Evolutionary conservation across 2,113 vertebrate species (phyloP), one percentile per base, ranked within the genome.

Genomic region (Coturnix japonica): DNA sequence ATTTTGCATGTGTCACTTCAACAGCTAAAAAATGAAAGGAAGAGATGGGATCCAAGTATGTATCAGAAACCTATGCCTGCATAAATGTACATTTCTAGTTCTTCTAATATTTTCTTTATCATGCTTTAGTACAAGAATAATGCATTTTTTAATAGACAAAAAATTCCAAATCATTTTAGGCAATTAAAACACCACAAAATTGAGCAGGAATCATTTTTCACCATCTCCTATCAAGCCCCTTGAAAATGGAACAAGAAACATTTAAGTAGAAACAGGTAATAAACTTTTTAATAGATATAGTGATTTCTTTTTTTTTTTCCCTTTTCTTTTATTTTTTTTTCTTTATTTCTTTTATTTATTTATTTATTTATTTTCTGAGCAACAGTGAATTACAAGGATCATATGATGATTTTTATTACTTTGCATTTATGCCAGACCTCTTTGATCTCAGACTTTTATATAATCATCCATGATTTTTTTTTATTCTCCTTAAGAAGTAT

Each of bases 361-460:
- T n/a, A n/a, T n/a, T 92, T 31, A 65, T 4, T 77, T 49, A n/a
- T 75, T 91, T 92, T n/a, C 44, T 79, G 14, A 66, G 20, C 13
- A 56, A 37, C 39, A 71, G 13, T 79, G 30, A 74, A 81, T 70
- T 51, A 75, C 2, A n/a, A 73, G 5, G 75, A 37, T 78, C 18
- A 61, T 69, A 33, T 63, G 41, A 65, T 76, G 11, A n/a, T 77
- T 75, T 81, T 4, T 64, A 67, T 35, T 73, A 28, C 31, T 59
- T 61, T 77, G 20, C 21, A 66, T 46, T 84, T 31, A 30, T 37
- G 6, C 67, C 75, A 74, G 44, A 83, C 54, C 33, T 73, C 74
- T 98, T 98, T 98, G 96, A 98, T 97, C 92, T 9, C 66, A 88
- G 25, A 57, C 73, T 92, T 97, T 74, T 61, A 59, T 54, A 43